phyloP scores from a whole-genome alignment of 1,140 invertebrate genomes.

The Hermatobates lingyangjiaoensis region DNA sequence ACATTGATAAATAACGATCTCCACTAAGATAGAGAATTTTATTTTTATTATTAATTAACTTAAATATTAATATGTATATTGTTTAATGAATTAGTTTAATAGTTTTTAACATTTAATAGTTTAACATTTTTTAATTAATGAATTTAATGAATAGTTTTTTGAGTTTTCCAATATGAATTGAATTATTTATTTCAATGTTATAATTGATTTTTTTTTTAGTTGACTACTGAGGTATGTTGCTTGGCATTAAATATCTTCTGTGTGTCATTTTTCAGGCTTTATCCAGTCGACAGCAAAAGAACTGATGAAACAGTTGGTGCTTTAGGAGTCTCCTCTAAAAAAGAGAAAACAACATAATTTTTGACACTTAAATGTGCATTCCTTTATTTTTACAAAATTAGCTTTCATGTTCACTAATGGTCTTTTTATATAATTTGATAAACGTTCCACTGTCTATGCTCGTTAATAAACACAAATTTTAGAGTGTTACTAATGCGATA shows the following conservation, averaged over 20 bases:
- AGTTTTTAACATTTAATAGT: background rate
- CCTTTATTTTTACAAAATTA: no score
- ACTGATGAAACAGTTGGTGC: slow-evolving; percentile 3
- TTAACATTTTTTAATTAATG: background rate
- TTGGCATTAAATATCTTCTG: background rate
- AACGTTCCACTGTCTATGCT: no score
- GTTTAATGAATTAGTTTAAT: background rate
- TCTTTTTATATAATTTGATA: no score
- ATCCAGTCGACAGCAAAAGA: slow-evolving; percentile 7
- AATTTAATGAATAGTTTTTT: background rate
- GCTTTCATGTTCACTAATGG: no score
- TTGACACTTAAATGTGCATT: no score
- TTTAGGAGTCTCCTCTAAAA: no score
- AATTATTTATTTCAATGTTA: slow-evolving; percentile 4
- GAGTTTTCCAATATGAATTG: background rate
- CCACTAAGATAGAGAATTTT: background rate
- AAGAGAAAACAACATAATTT: no score
- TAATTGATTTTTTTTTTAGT: slow-evolving; percentile 6
- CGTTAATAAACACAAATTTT: no score
- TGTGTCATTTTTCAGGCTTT: slow-evolving; percentile 6
- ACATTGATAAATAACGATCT: background rate
- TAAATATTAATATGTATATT: background rate
- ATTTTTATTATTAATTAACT: background rate
- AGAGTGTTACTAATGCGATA: no score
- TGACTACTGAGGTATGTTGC: background rate